A percentile compares a stretch with the other conserved stretches of the same genome.
These are phyloP conservation scores for Spheniscus humboldti DNA, from an alignment of 2,797 vertebrate species.

Conservation along the genomic window DNA sequence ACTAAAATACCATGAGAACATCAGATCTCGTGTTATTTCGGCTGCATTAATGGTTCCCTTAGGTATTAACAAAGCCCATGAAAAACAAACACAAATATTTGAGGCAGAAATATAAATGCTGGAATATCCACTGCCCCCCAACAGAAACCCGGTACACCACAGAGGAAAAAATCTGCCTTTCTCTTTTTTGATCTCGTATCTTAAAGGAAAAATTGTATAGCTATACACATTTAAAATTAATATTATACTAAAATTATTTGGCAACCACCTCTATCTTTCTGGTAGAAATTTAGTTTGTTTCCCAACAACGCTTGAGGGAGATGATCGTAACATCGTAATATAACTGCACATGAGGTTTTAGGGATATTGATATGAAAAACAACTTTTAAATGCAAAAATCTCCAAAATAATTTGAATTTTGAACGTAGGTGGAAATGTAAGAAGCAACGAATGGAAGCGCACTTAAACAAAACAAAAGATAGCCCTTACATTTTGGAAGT, in stretches of 20 bases:
- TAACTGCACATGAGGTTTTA: neutral
- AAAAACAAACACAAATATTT: slow-evolving; percentile 61
- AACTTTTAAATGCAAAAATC: neutral
- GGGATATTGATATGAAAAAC: neutral
- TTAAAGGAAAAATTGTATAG: neutral
- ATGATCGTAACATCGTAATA: neutral
- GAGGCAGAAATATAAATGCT: slow-evolving; percentile 24
- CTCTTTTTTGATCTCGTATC: neutral
- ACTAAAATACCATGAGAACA: slow-evolving; percentile 53
- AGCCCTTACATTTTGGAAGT: too few relatives aligned
- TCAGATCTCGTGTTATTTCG: slow-evolving; percentile 57
- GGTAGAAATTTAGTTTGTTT: neutral
- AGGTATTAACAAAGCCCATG: slow-evolving; percentile 59
- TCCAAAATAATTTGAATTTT: neutral
- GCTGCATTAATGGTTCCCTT: slow-evolving; percentile 50
- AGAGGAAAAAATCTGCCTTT: too few relatives aligned
- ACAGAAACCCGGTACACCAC: neutral
- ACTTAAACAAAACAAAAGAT: too few relatives aligned
- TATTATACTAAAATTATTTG: neutral
- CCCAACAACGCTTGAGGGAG: neutral
- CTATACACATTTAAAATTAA: neutral
- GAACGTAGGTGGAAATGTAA: neutral
- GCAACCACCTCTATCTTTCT: neutral
- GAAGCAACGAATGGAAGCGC: neutral
- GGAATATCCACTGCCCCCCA: neutral